These are phyloP conservation scores for Melopsittacus undulatus DNA, from an alignment of 2,797 vertebrate species.

Conservation along the genomic window DNA sequence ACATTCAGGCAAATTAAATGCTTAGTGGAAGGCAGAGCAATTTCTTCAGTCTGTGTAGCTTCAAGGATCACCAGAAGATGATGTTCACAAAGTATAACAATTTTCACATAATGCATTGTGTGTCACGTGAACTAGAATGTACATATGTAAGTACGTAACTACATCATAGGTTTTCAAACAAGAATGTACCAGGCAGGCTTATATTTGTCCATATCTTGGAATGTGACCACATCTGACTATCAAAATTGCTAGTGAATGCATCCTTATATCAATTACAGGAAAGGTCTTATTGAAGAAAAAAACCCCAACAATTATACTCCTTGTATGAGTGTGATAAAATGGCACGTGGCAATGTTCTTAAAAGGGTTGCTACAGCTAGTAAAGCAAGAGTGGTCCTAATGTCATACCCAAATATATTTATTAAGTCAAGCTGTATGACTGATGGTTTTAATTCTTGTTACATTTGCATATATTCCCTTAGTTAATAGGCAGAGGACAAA, in stretches of 20 bases:
- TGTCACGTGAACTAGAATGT: not conserved
- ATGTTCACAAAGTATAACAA: not conserved
- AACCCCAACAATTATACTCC: not conserved
- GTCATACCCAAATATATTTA: not conserved
- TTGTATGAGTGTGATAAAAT: not conserved
- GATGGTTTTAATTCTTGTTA: not conserved
- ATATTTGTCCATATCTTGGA: not conserved
- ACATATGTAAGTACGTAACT: rapidly evolving
- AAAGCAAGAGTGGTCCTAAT: not conserved
- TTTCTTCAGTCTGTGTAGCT: slow-evolving; percentile 5
- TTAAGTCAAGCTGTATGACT: not conserved
- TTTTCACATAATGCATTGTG: not conserved
- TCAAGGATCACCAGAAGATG: not conserved
- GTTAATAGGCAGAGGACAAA: not conserved
- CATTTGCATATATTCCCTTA: not conserved
- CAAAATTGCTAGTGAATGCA: not conserved
- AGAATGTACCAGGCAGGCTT: not conserved
- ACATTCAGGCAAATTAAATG: not conserved
- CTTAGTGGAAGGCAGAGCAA: not conserved
- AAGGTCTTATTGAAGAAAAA: not conserved
- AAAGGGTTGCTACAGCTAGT: not conserved
- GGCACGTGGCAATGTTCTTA: not conserved
- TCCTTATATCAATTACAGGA: not conserved
- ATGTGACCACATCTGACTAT: not conserved
- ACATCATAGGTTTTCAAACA: not conserved